phyloP scores from a whole-genome alignment of 2,797 vertebrate species.

The Babyrousa celebensis region DNA sequence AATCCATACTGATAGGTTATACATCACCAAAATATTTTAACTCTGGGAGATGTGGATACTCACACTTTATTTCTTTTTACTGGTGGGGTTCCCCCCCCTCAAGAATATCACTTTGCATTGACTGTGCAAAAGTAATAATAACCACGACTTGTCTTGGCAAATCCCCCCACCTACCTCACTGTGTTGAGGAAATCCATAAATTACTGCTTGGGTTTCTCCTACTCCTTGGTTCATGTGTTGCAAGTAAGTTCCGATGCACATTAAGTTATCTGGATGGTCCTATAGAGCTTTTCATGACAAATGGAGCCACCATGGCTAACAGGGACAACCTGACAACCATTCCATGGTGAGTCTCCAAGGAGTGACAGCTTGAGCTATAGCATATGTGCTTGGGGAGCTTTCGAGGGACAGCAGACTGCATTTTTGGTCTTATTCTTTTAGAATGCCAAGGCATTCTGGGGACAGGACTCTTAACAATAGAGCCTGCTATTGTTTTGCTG shows the following conservation, averaged over 20 bases:
- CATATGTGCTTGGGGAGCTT: slow-evolving; percentile 61
- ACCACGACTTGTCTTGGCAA: background rate
- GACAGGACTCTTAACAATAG: slow-evolving; percentile 80
- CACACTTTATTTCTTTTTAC: slow-evolving; percentile 42
- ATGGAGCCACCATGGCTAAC: slow-evolving; percentile 44
- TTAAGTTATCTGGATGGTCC: slow-evolving; percentile 67
- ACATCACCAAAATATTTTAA: slow-evolving; percentile 12
- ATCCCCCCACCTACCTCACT: background rate
- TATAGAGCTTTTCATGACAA: background rate
- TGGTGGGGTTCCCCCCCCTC: background rate
- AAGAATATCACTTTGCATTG: background rate
- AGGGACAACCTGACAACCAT: slow-evolving; percentile 41
- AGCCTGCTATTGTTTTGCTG: slow-evolving; percentile 82
- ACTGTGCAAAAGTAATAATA: background rate
- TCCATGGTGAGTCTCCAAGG: slow-evolving; percentile 78
- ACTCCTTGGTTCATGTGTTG: background rate
- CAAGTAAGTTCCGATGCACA: slow-evolving; percentile 1
- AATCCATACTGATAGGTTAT: background rate
- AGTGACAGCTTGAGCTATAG: slow-evolving; percentile 81
- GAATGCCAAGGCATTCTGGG: slow-evolving; percentile 84
- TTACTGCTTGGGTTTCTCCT: background rate
- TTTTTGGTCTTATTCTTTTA: slow-evolving; percentile 71
- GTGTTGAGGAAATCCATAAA: background rate
- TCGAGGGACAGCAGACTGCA: slow-evolving; percentile 80
- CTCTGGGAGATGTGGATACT: background rate